phyloP scores from a whole-genome alignment of 1,140 invertebrate genomes.

The Dendroctonus valens region DNA sequence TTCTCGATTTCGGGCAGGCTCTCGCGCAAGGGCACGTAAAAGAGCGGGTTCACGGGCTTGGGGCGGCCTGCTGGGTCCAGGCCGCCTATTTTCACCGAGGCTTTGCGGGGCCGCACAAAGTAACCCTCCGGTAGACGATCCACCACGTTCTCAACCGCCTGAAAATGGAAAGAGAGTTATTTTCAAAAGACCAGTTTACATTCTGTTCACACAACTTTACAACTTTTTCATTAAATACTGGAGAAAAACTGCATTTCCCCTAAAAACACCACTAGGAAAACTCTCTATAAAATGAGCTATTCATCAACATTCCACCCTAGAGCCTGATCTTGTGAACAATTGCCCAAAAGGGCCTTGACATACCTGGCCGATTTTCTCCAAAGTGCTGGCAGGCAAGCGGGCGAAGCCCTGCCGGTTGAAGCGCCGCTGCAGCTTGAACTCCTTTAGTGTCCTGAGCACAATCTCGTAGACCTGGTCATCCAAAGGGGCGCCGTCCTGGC shows the following conservation, averaged over 20 bases:
- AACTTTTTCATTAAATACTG: neutral
- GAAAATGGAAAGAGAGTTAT: neutral
- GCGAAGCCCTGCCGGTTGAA: conserved; percentile 28
- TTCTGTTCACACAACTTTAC: no score
- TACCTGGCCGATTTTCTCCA: conserved; percentile 32
- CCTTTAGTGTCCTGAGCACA: conserved; percentile 29
- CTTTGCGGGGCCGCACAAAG: conserved; percentile 21
- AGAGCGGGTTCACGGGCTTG: conserved; percentile 33
- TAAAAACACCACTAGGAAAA: neutral
- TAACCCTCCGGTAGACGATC: conserved; percentile 33
- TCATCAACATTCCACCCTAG: neutral
- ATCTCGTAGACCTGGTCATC: conserved; percentile 29
- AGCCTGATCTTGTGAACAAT: no score
- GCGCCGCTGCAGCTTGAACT: conserved; percentile 16
- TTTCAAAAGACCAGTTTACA: no score
- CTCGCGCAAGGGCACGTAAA: conserved; percentile 38
- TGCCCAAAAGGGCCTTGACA: no score
- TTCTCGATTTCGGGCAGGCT: conserved; percentile 36
- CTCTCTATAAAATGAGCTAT: neutral
- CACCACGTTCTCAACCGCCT: conserved; percentile 34
- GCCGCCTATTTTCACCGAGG: neutral
- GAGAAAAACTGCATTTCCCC: neutral
- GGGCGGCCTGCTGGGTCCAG: conserved; percentile 19
- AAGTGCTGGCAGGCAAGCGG: conserved; percentile 29
- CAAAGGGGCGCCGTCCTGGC: conserved; percentile 33